Base-by-base conservation (phyloP, 2,113 vertebrate genomes). In the Ramphastos sulfuratus region DNA sequence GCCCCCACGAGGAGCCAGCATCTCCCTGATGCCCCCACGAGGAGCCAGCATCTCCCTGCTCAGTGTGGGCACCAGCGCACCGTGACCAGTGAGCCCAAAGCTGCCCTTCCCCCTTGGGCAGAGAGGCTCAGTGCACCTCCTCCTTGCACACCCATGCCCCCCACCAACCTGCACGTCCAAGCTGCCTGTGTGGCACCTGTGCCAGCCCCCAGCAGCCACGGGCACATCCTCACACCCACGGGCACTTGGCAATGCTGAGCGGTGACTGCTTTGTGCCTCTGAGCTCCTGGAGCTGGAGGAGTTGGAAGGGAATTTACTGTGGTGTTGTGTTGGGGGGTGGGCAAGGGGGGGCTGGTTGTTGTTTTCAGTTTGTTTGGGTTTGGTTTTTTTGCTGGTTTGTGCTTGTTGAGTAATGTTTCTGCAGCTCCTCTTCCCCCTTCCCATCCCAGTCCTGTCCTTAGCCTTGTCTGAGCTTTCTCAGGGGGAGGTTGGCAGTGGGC, bases 401-500 rank as follows among this genome's bases (percentile, higher is more conserved):
- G 92, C 82, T 92, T 12, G 82, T 95, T 95, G 86, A 63, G 92
- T 94, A 24, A 90, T 78, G 96, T 96, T 96, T 88, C 90, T 91
- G 87, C 89, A 92, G 93, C 87, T 93, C 85, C 69, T 94, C 85
- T 96, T 88, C 80, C 28, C 89, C 69, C 44, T 42, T 59, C 66
- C 81, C 87, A 17, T 77, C 91, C 87, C 87, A 91, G 82, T 94
- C 92, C 90, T 95, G 96, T 96, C 82, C 94, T 71, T 30, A 89
- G 88, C 71, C 0, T 75, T 92, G 93, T 94, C 23, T 18, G n/a
- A 78, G 70, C 75, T 69, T 28, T 35, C 24, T n/a, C 1, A 7
- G 78, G 81, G 42, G 17, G 52, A 64, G 28, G 10, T 7, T 77
- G 81, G 58, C 55, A 11, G 1, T 0, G 13, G 67, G 55, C 55